Evolutionary conservation across 23 tunicate genomes (phyloP).

Genomic region (Ciona savignyi): DNA sequence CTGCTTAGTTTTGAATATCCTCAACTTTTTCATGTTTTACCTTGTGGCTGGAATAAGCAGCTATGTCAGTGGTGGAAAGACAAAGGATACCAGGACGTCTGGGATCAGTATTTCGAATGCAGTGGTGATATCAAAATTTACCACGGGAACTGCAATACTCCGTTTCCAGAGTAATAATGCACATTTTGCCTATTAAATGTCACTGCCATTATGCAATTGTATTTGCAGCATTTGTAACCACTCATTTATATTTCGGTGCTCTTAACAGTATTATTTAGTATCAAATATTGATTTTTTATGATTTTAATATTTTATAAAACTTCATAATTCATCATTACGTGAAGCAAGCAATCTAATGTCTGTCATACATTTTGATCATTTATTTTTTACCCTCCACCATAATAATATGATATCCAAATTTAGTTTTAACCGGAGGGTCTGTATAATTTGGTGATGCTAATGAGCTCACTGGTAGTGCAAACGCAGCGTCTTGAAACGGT

Average conservation of each 20-base stretch:
- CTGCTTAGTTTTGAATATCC: conserved; percentile 68
- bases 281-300: too few species aligned
- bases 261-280: too few species aligned
- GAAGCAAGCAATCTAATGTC: too few species aligned
- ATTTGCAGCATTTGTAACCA: too few species aligned
- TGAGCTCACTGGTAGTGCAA: conserved; percentile 69
- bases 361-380: too few species aligned
- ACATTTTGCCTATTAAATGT: too few species aligned
- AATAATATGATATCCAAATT: conserved; percentile 92
- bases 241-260: too few species aligned
- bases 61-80: conserved; percentile 85
- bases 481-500: conserved; percentile 92
- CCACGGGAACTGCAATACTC: conserved; percentile 92
- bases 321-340: too few species aligned
- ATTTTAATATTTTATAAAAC: too few species aligned
- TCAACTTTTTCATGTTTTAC: conserved; percentile 36
- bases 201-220: too few species aligned
- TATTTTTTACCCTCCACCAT: conserved; percentile 93
- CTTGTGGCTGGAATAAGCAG: conserved; percentile 77
- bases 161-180: conserved; percentile 30
- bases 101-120: conserved; percentile 58
- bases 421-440: conserved; percentile 93
- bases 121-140: conserved; percentile 57
- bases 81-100: conserved; percentile 60
- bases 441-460: conserved; percentile 72